These are phyloP conservation scores for Sacculina carcini DNA, from an alignment of 2,888 invertebrate genomes.

Conservation along the genomic window DNA sequence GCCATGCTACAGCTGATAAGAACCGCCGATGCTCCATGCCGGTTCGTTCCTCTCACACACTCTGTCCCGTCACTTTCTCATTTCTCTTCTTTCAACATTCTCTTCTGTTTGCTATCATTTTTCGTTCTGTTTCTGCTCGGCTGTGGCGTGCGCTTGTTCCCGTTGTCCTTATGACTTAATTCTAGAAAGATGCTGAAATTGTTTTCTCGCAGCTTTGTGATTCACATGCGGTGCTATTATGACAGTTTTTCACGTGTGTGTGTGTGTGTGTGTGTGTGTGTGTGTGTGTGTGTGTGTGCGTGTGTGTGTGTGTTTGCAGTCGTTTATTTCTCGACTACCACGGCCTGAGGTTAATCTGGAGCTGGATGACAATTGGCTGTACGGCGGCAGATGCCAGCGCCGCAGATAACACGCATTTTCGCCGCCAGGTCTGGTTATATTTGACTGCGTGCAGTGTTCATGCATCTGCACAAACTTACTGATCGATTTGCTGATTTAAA, in stretches of 20 bases:
- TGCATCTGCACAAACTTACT: neutral
- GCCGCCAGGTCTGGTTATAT: neutral
- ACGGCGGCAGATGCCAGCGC: conserved; percentile 15
- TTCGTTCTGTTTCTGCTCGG: too few species aligned
- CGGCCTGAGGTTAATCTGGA: conserved; percentile 63
- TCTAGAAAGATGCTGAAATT: too few species aligned
- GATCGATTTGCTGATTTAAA: conserved; percentile 11
- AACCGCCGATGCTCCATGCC: conserved; percentile 50
- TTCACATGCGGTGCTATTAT: too few species aligned
- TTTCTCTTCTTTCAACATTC: too few species aligned
- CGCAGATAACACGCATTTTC: conserved; percentile 16
- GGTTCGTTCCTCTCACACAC: too few species aligned
- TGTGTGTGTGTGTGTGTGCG: neutral
- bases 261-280: neutral
- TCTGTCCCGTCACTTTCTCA: too few species aligned
- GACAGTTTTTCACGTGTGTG: too few species aligned
- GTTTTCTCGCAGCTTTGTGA: neutral
- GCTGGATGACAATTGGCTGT: conserved; percentile 55
- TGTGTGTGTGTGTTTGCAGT: too few species aligned
- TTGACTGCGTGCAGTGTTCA: too few species aligned
- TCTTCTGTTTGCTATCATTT: too few species aligned
- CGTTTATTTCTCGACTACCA: conserved; percentile 71
- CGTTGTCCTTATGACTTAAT: too few species aligned
- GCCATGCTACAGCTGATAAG: conserved; percentile 50
- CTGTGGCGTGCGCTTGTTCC: too few species aligned